Evolutionary conservation across 2,113 vertebrate species (phyloP).

Genomic region (Antennarius striatus): DNA sequence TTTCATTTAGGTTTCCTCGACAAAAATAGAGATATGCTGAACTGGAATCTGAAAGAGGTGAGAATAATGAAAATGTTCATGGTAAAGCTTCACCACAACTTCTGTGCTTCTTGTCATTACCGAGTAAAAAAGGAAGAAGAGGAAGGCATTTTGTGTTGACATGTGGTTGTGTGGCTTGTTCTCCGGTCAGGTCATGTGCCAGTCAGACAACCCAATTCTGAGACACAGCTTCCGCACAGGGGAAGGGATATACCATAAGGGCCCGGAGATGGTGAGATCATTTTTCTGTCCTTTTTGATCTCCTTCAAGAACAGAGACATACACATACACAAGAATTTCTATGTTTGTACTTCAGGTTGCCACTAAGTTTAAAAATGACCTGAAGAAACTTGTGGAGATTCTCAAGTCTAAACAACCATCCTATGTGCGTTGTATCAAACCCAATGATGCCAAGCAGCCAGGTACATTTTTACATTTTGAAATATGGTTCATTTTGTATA

Average conservation of each 20-base stretch:
- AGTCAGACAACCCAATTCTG: constrained; percentile 90
- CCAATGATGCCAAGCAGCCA: constrained; percentile 93
- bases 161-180: constrained; percentile 44
- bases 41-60: constrained; percentile 96
- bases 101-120: background rate
- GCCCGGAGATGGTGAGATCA: constrained; percentile 88
- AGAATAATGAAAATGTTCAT: constrained; percentile 37
- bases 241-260: constrained; percentile 92
- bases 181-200: constrained; percentile 87
- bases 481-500: background rate
- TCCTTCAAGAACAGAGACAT: background rate
- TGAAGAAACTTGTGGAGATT: constrained; percentile 94
- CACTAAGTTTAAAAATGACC: constrained; percentile 95
- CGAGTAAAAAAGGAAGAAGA: background rate
- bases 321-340: background rate
- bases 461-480: constrained; percentile 71
- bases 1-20: constrained; percentile 89
- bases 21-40: constrained; percentile 96
- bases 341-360: constrained; percentile 80
- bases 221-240: constrained; percentile 89
- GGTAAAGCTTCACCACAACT: background rate
- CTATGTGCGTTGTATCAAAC: constrained; percentile 96
- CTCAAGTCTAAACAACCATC: constrained; percentile 97
- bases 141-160: constrained; percentile 24
- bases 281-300: background rate